These are phyloP conservation scores for Furnarius figulus DNA, from an alignment of 2,113 vertebrate genomes.

Conservation along the genomic window DNA sequence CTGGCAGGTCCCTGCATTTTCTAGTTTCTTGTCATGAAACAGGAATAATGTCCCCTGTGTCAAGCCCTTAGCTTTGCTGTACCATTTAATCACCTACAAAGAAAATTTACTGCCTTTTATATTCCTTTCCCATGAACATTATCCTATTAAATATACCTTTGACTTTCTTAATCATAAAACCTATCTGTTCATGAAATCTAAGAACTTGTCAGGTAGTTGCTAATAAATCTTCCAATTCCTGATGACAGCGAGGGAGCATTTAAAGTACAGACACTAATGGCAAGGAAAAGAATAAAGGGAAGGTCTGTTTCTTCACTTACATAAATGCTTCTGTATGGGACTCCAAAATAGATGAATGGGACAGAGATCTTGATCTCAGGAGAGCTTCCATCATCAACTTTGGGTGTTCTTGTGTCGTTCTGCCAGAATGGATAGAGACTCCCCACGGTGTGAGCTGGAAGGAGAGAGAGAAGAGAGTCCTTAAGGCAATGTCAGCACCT, in stretches of 20 bases:
- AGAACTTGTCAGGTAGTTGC: conserved; percentile 64
- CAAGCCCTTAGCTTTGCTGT: conserved; percentile 55
- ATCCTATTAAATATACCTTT: conserved; percentile 75
- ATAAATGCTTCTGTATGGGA: conserved; percentile 88
- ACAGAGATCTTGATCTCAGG: conserved; percentile 85
- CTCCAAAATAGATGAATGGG: conserved; percentile 88
- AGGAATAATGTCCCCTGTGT: conserved; percentile 56
- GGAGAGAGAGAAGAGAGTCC: background rate
- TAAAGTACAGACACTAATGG: conserved; percentile 48
- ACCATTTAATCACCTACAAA: conserved; percentile 71
- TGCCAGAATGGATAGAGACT: conserved; percentile 87
- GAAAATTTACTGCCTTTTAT: conserved; percentile 71
- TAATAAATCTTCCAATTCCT: conserved; percentile 62
- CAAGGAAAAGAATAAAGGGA: background rate
- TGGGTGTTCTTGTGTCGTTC: conserved; percentile 88
- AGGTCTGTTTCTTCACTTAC: conserved; percentile 77
- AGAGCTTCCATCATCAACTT: conserved; percentile 97
- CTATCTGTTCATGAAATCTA: conserved; percentile 75
- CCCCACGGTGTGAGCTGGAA: conserved; percentile 79
- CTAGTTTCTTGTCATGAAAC: conserved; percentile 55
- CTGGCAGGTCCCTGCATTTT: conserved; percentile 6
- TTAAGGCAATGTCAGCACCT: background rate
- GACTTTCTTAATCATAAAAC: conserved; percentile 80
- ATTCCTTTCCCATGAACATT: conserved; percentile 70
- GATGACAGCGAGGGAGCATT: background rate